Conservation (phyloP, 2,113 vertebrate genomes). For the Sphyrna mokarran region DNA sequence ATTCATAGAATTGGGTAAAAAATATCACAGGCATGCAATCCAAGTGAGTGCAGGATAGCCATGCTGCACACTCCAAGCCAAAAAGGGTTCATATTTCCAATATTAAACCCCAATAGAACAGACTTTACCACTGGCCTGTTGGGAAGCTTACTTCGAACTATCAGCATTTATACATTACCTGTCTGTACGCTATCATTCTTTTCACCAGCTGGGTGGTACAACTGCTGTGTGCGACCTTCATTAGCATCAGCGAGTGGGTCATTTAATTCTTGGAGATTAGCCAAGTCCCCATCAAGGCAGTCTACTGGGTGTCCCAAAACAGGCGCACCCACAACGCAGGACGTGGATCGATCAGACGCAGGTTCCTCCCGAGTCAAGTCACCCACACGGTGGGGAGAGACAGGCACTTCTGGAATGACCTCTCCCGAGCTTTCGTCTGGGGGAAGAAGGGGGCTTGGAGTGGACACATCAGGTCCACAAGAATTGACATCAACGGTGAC, state of each 20-base stretch:
- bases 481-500: not conserved
- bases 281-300: not conserved
- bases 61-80: not conserved
- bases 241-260: not conserved
- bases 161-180: constrained; percentile 65
- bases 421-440: not conserved
- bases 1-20: not conserved
- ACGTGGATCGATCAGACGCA: not conserved
- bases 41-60: not conserved
- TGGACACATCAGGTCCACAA: not conserved
- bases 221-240: constrained; percentile 50
- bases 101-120: not conserved
- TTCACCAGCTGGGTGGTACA: constrained; percentile 60
- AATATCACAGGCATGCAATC: not conserved
- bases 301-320: not conserved
- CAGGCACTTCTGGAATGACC: not conserved
- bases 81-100: not conserved
- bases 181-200: constrained; percentile 59
- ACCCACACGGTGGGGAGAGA: not conserved
- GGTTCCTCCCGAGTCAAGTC: not conserved
- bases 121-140: too few species aligned
- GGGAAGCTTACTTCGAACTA: not conserved
- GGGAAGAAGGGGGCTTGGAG: not conserved
- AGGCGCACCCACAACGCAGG: not conserved
- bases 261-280: not conserved